phyloP scores from a whole-genome alignment of 2,888 invertebrate genomes.

The Auanema sp. region DNA sequence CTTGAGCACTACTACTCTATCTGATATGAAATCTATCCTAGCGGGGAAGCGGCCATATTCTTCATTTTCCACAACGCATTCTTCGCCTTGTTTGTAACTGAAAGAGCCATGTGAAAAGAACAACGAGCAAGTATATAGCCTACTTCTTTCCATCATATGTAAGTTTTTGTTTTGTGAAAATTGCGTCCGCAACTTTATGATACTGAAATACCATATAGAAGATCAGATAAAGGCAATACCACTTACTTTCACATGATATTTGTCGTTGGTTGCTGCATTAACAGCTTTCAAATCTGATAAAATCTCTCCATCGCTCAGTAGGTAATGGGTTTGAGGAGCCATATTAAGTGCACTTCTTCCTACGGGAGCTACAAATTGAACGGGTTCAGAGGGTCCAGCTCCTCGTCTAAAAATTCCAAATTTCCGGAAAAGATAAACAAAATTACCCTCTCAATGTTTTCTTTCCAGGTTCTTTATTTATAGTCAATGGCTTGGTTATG shows the following conservation, averaged over 20 bases:
- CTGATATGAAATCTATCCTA: constrained; percentile 26
- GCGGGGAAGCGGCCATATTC: constrained; percentile 28
- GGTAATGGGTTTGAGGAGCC: constrained; percentile 9
- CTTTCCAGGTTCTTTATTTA: too few species aligned
- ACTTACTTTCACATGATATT: too few species aligned
- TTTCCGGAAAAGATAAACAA: too few species aligned
- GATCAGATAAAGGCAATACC: neutral
- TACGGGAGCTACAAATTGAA: too few species aligned
- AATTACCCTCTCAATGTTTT: too few species aligned
- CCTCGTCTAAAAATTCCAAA: too few species aligned
- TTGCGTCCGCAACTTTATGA: neutral
- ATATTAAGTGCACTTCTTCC: neutral
- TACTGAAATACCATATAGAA: neutral
- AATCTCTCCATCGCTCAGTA: constrained; percentile 17
- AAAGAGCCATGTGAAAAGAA: neutral
- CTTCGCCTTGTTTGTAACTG: constrained; percentile 37
- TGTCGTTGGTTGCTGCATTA: constrained; percentile 5
- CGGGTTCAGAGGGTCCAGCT: too few species aligned
- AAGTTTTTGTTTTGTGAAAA: constrained; percentile 21
- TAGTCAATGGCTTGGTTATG: too few species aligned
- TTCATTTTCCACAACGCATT: constrained; percentile 25
- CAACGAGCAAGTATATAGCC: neutral
- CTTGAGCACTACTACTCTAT: constrained; percentile 27
- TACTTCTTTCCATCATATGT: constrained; percentile 19
- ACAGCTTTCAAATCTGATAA: constrained; percentile 15